Evolutionary conservation across 2,888 invertebrate species (phyloP).

Genomic region (Drosophila borborema): DNA sequence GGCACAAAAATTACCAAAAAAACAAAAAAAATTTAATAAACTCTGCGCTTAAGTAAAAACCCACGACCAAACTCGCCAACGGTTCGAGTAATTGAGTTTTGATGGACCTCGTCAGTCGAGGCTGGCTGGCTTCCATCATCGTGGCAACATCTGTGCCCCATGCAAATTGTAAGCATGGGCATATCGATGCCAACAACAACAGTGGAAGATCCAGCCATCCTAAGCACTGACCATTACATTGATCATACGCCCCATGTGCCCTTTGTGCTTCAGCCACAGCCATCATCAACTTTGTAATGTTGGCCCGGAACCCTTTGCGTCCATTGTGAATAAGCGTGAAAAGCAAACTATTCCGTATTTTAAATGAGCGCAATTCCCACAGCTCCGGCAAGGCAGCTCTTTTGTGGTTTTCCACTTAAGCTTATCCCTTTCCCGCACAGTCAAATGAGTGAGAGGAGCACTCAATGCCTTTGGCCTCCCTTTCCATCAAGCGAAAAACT

Average conservation of each 20-base stretch:
- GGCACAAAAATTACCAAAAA: neutral
- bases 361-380: neutral
- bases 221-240: conserved; percentile 2
- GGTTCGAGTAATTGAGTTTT: conserved; percentile 39
- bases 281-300: conserved; percentile 1
- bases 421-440: neutral
- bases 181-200: conserved; percentile 19
- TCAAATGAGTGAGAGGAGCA: neutral
- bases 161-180: conserved; percentile 33
- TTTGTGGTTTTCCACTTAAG: neutral
- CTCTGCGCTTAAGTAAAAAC: conserved; percentile 17
- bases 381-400: neutral
- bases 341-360: neutral
- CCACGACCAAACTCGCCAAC: neutral
- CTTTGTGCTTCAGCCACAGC: neutral
- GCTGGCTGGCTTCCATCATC: conserved; percentile 11
- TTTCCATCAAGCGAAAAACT: neutral
- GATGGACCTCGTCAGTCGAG: conserved; percentile 28
- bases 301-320: neutral
- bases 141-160: conserved; percentile 35
- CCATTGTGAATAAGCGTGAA: neutral
- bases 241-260: conserved; percentile 9
- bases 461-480: neutral
- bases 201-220: too few species aligned
- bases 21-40: conserved; percentile 46